Conservation (phyloP, 2,888 invertebrate species). For the Ornithoptera alexandrae region DNA sequence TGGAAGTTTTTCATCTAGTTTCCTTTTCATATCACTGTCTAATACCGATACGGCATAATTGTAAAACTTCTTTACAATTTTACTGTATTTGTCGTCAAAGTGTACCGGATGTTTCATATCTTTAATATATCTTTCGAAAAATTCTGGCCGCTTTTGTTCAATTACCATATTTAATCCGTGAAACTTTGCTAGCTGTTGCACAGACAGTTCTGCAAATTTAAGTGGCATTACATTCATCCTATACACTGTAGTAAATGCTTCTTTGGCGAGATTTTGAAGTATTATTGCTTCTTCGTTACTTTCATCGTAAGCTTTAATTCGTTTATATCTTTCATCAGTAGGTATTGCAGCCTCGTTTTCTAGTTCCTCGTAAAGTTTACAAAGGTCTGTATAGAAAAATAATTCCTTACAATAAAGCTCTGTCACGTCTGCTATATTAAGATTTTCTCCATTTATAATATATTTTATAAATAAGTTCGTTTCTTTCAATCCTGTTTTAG, state of each 20-base stretch:
- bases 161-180: constrained; percentile 52
- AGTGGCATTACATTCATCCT: constrained; percentile 48
- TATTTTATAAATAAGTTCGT: constrained; percentile 53
- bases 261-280: constrained; percentile 49
- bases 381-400: constrained; percentile 49
- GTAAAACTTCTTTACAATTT: not conserved
- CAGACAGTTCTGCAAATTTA: constrained; percentile 47
- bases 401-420: constrained; percentile 49
- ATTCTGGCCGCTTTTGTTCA: constrained; percentile 44
- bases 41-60: not conserved
- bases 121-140: constrained; percentile 42
- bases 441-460: constrained; percentile 40
- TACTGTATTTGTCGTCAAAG: not conserved
- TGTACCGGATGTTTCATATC: constrained; percentile 29
- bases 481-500: constrained; percentile 36
- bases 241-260: constrained; percentile 45
- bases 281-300: constrained; percentile 46
- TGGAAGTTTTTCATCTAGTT: constrained; percentile 35
- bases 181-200: constrained; percentile 55
- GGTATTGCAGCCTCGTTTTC: constrained; percentile 49
- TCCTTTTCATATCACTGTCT: constrained; percentile 27
- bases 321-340: constrained; percentile 42
- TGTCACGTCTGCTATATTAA: constrained; percentile 43
- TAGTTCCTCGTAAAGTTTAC: constrained; percentile 42
- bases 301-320: constrained; percentile 45